Base-by-base conservation (phyloP, 2,113 vertebrate genomes). In the Aegotheles bennettii region DNA sequence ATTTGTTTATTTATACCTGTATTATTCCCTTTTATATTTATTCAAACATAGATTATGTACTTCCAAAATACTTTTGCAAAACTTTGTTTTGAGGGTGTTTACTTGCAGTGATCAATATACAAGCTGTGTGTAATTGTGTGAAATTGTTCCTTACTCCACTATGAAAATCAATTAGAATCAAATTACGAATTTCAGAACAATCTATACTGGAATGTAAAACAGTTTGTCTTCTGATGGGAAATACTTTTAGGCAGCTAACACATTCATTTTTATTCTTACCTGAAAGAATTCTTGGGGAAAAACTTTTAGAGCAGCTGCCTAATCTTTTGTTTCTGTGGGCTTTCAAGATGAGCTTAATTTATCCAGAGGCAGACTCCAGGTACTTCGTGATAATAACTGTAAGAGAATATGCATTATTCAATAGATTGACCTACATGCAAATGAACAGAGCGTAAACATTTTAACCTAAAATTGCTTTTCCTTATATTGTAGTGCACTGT, bases 311-410 rank as follows among this genome's bases (percentile, higher is more conserved):
- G 35, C 31, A 94, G 18, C 16, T 82, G 47, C 23, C 51, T 86
- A 36, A 53, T 65, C 6, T 84, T 92, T 85, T 43, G 12, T 64
- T 87, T 86, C 68, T 47, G 25, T 79, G 24, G 31, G 14, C 40
- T 88, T 94, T 89, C 59, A 94, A 89, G 50, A 89, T 83, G 51
- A 91, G 50, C n/a, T 91, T 79, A 51, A 64, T 75, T 92, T 67
- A 63, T 86, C 83, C 76, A 57, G 51, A 63, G 36, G 45, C 71
- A 95, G 35, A 84, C 38, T 50, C n/a, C 33, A 81, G 80, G 78
- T 91, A 81, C 42, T 45, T 76, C 9, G 3, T 74, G 42, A 59
- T 80, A 87, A 64, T 70, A 90, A 83, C 19, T 29, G 31, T 16
- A 80, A 82, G 2, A 84, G 13, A 89, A 43, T 38, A 75, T 89